Percentiles rank a stretch among this genome's conserved stretches.
Conservation (phyloP, 2,797 vertebrate genomes). For the Coregonus suidteri region DNA sequence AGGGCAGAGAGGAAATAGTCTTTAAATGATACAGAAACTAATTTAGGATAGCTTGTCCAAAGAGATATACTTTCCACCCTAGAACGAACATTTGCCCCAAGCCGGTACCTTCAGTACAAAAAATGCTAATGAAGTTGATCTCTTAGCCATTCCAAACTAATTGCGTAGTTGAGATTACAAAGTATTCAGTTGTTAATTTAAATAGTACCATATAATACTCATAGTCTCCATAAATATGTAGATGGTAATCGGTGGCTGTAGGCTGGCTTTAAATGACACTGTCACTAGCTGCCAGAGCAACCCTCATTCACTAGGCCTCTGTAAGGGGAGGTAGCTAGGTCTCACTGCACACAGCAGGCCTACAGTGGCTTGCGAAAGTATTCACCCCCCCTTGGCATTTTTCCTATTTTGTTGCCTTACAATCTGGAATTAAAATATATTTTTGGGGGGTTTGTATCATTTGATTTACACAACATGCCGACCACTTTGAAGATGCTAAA, state of each 20-base stretch:
- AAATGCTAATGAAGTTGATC: conserved; percentile 71
- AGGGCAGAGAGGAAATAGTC: conserved; percentile 44
- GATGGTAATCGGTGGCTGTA: conserved; percentile 56
- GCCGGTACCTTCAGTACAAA: conserved; percentile 56
- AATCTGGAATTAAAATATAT: too few species aligned
- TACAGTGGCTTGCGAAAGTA: neutral
- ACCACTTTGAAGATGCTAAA: too few species aligned
- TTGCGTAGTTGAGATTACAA: conserved; percentile 73
- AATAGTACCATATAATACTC: conserved; percentile 57
- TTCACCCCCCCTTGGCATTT: too few species aligned
- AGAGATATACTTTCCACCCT: conserved; percentile 46
- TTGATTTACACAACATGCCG: too few species aligned
- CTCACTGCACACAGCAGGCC: neutral
- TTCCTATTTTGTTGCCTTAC: too few species aligned
- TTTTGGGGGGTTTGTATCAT: too few species aligned
- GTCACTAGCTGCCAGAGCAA: conserved; percentile 15
- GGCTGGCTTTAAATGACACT: conserved; percentile 15
- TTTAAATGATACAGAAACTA: conserved; percentile 63
- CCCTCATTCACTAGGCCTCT: neutral
- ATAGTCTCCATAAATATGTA: conserved; percentile 58
- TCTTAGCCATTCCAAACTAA: conserved; percentile 64
- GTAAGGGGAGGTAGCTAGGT: neutral
- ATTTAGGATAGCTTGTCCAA: conserved; percentile 52
- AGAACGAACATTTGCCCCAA: conserved; percentile 39
- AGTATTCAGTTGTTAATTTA: conserved; percentile 63